phyloP scores from a whole-genome alignment of 92 coral and sea anemone species.

The Blastomussa wellsi region DNA sequence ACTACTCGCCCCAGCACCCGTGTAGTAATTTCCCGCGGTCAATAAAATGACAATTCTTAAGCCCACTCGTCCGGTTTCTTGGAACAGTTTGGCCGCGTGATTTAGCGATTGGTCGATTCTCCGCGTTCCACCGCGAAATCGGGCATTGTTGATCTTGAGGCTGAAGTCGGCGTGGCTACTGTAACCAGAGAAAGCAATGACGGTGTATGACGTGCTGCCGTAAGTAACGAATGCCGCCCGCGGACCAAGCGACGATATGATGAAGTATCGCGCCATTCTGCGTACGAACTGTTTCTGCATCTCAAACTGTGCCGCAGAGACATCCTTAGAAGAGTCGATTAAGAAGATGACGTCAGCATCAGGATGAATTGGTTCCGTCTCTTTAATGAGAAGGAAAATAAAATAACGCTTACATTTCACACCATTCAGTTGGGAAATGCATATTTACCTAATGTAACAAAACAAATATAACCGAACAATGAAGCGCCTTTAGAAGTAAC shows the following conservation, averaged over 20 bases:
- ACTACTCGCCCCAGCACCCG: slow-evolving; percentile 42
- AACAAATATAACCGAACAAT: too few relatives aligned
- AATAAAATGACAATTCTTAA: slow-evolving; percentile 52
- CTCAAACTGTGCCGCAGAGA: slow-evolving; percentile 61
- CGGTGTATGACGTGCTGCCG: slow-evolving; percentile 60
- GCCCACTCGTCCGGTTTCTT: slow-evolving; percentile 48
- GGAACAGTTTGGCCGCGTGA: slow-evolving; percentile 47
- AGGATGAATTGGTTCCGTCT: slow-evolving; percentile 43
- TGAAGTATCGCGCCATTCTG: slow-evolving; percentile 50
- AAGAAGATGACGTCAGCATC: slow-evolving; percentile 82
- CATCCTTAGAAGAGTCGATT: slow-evolving; percentile 76
- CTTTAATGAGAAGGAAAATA: neutral
- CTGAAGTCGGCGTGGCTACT: slow-evolving; percentile 29
- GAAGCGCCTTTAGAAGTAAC: too few relatives aligned
- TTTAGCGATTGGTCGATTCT: slow-evolving; percentile 52
- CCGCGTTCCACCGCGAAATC: slow-evolving; percentile 44
- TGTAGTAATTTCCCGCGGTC: slow-evolving; percentile 48
- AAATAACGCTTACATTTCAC: neutral
- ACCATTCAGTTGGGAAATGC: too few relatives aligned
- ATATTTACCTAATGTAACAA: too few relatives aligned
- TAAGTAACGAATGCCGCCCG: slow-evolving; percentile 82
- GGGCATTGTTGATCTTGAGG: slow-evolving; percentile 35
- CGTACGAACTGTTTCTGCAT: slow-evolving; percentile 74
- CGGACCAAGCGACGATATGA: slow-evolving; percentile 75
- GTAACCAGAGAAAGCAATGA: slow-evolving; percentile 53